These are phyloP conservation scores for Polydrusus pterygomalis DNA, from an alignment of 2,888 invertebrate genomes.

Conservation along the genomic window DNA sequence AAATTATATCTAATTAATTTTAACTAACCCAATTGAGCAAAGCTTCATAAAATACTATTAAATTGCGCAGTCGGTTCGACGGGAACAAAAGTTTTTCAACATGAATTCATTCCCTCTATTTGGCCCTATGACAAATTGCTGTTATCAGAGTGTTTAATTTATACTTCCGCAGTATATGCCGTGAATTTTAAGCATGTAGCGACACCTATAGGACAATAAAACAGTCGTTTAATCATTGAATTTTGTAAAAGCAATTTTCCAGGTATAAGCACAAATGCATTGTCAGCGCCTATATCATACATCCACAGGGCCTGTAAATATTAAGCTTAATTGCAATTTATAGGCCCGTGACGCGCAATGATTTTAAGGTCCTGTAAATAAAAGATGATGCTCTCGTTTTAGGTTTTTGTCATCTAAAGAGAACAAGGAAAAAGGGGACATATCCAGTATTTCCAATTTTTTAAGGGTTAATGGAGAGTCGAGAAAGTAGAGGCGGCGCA, in stretches of 20 bases:
- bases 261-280: constrained; percentile 23
- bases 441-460: too few species aligned
- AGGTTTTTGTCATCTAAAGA: too few species aligned
- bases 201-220: constrained; percentile 22
- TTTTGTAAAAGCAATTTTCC: constrained; percentile 34
- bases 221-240: constrained; percentile 32
- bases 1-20: constrained; percentile 16
- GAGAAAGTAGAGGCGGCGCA: too few species aligned
- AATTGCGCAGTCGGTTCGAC: constrained; percentile 1
- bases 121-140: constrained; percentile 23
- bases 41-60: constrained; percentile 8
- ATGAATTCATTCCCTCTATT: constrained; percentile 15
- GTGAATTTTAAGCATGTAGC: constrained; percentile 6
- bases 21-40: background rate
- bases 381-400: constrained; percentile 14
- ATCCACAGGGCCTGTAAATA: constrained; percentile 24
- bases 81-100: constrained; percentile 28
- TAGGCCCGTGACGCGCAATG: background rate
- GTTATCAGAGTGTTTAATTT: constrained; percentile 30
- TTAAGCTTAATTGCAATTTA: constrained; percentile 34
- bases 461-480: too few species aligned
- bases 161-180: constrained; percentile 16
- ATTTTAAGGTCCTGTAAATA: constrained; percentile 22
- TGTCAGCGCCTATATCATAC: constrained; percentile 35
- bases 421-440: too few species aligned